Base-by-base conservation (phyloP, 92 coral and sea anemone genomes). In the Zoanthus gigantus region DNA sequence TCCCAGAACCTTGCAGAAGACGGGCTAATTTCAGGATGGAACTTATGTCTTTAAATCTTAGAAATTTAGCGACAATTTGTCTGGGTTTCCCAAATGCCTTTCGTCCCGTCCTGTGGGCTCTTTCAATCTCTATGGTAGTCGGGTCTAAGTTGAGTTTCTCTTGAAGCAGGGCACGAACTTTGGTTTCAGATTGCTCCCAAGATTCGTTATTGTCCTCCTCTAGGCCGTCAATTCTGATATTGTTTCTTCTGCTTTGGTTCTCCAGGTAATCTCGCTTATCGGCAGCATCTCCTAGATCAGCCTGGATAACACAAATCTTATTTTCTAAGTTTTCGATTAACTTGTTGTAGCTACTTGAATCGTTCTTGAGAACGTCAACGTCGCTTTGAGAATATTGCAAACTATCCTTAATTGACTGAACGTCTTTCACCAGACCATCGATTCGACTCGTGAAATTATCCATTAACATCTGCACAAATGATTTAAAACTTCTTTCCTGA, bases 41-140 rank as follows among this genome's bases (percentile, higher is more conserved):
- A 42, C 78, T 44, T 3, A 46, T 74, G 32, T 74, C 78, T 74
- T 74, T 74, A 15, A 44, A 45, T 12, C 32, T 74, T 29, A 13
- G 1, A 29, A 74, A 57, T 52, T 74, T 74, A 17, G 23, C 58
- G 29, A 74, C 78, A 74, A 74, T 74, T 48, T 74, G 78, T 29
- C 78, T 44, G 9, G 56, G 78, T 15, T 74, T 74, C 45, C 78
- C 54, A 28, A 9, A 10, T 74, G 15, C 17, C 78, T 74, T 74
- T 48, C 54, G 12, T 17, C 58, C 31, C 15, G 60, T 74, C 48
- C 78, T 74, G 57, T 74, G 78, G 57, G 78, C 78, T 45, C 77
- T 72, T 60, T 60, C 67, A 60, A 60, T 60, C 67, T 60, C 67
- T 13, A 60, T 60, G 13, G 72, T 66, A n/a, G 32, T 6, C 32